Conservation (phyloP, 2,888 invertebrate species). For the Hypena proboscidalis region DNA sequence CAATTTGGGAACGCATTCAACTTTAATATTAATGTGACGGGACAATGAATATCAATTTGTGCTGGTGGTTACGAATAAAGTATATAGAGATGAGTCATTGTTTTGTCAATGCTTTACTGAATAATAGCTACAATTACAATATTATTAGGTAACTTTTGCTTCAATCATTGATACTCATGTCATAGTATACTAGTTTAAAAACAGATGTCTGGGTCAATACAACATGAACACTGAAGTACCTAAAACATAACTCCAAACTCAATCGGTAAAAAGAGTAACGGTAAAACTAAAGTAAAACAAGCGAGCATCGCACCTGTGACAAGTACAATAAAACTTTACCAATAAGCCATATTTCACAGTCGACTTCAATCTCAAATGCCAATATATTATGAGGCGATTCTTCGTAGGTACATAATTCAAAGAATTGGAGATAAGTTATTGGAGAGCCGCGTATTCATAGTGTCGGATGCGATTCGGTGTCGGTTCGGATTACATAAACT, state of each 20-base stretch:
- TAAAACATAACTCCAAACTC: constrained; percentile 40
- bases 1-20: constrained; percentile 35
- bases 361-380: constrained; percentile 80
- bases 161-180: constrained; percentile 18
- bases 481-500: constrained; percentile 53
- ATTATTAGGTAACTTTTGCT: constrained; percentile 17
- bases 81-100: constrained; percentile 17
- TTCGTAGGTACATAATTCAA: constrained; percentile 71
- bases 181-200: constrained; percentile 23
- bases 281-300: constrained; percentile 65
- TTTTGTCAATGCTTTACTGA: constrained; percentile 22
- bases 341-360: constrained; percentile 82
- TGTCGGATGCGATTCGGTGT: constrained; percentile 54
- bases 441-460: constrained; percentile 70
- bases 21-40: constrained; percentile 30
- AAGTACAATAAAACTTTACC: constrained; percentile 83
- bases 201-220: constrained; percentile 12
- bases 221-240: constrained; percentile 23
- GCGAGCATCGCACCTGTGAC: constrained; percentile 74
- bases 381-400: constrained; percentile 79
- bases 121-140: constrained; percentile 6
- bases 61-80: constrained; percentile 4
- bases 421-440: constrained; percentile 75
- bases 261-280: constrained; percentile 47
- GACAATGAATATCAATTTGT: constrained; percentile 23